These are phyloP conservation scores for Drosophila sulfurigaster DNA, from an alignment of 1,140 invertebrate species.

Conservation along the genomic window DNA sequence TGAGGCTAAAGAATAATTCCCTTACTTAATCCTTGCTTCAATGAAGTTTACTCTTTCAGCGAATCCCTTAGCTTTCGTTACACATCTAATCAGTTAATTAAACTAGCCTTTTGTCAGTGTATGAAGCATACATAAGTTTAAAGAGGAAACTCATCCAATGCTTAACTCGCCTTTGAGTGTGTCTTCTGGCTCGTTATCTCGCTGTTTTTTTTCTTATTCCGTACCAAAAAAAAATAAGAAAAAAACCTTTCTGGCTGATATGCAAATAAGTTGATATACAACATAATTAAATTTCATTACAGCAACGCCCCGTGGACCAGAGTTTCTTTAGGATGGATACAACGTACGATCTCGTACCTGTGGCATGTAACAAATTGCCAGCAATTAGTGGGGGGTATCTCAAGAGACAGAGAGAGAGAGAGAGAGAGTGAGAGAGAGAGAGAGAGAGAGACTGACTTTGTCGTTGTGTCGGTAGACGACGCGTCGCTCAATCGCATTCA, in stretches of 20 bases:
- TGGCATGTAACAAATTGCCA: constrained; percentile 73
- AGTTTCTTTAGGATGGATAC: constrained; percentile 7
- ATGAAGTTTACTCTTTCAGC: too few relatives aligned
- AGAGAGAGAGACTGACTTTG: too few relatives aligned
- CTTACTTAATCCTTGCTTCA: too few relatives aligned
- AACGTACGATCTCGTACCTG: constrained; percentile 26
- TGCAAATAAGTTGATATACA: constrained; percentile 78
- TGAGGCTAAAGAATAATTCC: too few relatives aligned
- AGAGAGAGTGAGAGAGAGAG: not conserved
- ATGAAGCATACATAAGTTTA: not conserved
- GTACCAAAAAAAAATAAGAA: not conserved
- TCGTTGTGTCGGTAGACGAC: constrained; percentile 25
- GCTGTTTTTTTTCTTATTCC: not conserved
- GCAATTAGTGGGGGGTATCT: constrained; percentile 65
- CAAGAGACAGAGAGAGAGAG: constrained; percentile 1
- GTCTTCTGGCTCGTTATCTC: constrained; percentile 33
- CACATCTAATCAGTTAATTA: not conserved
- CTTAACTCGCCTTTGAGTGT: constrained; percentile 26
- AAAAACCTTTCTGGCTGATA: constrained; percentile 66
- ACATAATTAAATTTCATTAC: constrained; percentile 81
- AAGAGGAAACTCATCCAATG: constrained; percentile 21
- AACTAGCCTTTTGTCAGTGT: not conserved
- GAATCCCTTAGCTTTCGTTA: not conserved
- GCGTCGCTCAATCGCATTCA: constrained; percentile 13
- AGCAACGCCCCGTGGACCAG: constrained; percentile 56